These are phyloP conservation scores for Cromileptes altivelis DNA, from an alignment of 2,113 vertebrate species.

Conservation along the genomic window DNA sequence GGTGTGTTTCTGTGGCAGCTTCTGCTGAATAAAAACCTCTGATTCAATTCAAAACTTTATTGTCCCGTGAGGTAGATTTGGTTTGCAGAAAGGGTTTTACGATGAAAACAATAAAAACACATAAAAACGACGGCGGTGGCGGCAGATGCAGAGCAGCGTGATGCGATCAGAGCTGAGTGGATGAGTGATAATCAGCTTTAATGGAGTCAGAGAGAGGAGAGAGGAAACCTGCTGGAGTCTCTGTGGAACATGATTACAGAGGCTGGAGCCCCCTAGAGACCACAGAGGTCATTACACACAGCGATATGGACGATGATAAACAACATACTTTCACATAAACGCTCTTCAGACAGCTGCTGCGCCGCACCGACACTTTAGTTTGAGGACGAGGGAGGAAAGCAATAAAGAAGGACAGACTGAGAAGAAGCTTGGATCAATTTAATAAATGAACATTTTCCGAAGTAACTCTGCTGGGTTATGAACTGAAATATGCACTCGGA, in stretches of 20 bases:
- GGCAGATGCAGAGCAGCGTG: slow-evolving; percentile 57
- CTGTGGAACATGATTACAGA: slow-evolving; percentile 10
- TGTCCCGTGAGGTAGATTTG: slow-evolving; percentile 53
- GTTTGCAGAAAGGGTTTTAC: slow-evolving; percentile 54
- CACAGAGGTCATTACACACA: slow-evolving; percentile 18
- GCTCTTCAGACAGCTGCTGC: not conserved
- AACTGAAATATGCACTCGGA: not conserved
- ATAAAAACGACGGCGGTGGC: not conserved
- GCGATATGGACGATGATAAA: not conserved
- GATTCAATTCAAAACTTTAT: slow-evolving; percentile 61
- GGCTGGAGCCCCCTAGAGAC: slow-evolving; percentile 24
- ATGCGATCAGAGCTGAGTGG: slow-evolving; percentile 20
- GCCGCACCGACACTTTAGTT: not conserved
- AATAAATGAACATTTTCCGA: no score
- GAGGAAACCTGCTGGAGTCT: slow-evolving; percentile 35
- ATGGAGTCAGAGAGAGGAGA: not conserved
- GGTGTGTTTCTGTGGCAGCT: slow-evolving; percentile 22
- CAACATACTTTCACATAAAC: not conserved
- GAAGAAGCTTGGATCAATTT: not conserved
- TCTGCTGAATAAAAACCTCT: slow-evolving; percentile 43
- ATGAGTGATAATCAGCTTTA: slow-evolving; percentile 1
- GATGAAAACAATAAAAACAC: slow-evolving; percentile 63
- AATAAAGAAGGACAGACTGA: not conserved
- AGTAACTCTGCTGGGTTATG: not conserved
- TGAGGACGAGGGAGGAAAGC: not conserved